A percentile compares a stretch with the other conserved stretches of the same genome.
phyloP scores from a whole-genome alignment of 2,797 vertebrate species.

The Phalloptychus januarius region DNA sequence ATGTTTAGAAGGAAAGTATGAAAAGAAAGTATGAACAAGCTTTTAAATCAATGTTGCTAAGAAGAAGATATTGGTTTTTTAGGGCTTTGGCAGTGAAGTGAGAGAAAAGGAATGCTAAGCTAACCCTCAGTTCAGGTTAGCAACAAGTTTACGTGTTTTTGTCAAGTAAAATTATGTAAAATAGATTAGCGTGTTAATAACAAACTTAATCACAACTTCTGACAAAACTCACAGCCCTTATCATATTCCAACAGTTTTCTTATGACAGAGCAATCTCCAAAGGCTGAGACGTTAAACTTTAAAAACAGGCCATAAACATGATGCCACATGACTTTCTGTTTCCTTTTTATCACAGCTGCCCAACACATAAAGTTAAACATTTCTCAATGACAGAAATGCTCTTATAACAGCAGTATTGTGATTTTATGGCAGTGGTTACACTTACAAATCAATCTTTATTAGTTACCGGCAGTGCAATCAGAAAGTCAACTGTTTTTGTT shows the following conservation, averaged over 20 bases:
- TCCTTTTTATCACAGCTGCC: background rate
- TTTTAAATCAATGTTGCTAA: background rate
- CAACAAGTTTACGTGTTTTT: background rate
- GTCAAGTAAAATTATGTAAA: background rate
- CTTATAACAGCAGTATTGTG: background rate
- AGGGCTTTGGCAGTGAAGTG: background rate
- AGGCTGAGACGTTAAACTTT: background rate
- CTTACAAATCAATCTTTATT: background rate
- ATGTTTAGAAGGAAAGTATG: background rate
- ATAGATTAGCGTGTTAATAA: background rate
- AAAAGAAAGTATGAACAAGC: background rate
- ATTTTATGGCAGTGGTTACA: background rate
- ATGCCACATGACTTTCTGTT: background rate
- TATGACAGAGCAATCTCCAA: background rate
- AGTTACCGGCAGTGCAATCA: background rate
- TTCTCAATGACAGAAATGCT: background rate
- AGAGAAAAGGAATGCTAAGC: background rate
- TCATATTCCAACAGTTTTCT: background rate
- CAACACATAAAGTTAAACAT: background rate
- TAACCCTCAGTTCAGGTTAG: background rate
- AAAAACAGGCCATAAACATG: background rate
- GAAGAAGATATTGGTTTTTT: background rate
- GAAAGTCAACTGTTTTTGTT: background rate
- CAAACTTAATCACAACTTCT: background rate
- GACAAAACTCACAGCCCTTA: background rate